These are phyloP conservation scores for Phycodurus eques DNA, from an alignment of 2,113 vertebrate species.

Conservation along the genomic window DNA sequence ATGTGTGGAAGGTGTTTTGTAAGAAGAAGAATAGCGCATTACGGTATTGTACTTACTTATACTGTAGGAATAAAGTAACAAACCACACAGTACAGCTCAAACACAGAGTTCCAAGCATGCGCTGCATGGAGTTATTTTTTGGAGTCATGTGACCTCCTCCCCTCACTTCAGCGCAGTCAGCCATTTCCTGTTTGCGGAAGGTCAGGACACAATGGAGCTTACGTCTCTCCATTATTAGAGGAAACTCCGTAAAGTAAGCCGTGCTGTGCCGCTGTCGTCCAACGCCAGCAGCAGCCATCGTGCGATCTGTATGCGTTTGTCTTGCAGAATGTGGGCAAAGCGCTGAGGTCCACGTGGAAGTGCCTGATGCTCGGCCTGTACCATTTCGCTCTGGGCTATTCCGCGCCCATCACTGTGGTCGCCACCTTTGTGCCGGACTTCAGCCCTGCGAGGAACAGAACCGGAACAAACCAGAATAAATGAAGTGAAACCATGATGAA, in stretches of 20 bases:
- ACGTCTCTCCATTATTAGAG: conserved; percentile 11
- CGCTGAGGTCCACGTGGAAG: conserved; percentile 81
- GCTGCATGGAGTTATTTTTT: not conserved
- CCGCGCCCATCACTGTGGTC: conserved; percentile 74
- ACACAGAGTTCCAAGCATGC: too few species aligned
- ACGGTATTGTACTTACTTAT: too few species aligned
- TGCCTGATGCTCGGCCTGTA: conserved; percentile 85
- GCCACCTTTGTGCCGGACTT: conserved; percentile 73
- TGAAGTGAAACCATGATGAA: not conserved
- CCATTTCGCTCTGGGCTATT: conserved; percentile 81
- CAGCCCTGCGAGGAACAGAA: conserved; percentile 34
- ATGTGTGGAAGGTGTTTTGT: too few species aligned
- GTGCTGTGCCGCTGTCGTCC: conserved; percentile 38
- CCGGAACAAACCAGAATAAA: conserved; percentile 20
- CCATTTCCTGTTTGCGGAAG: conserved; percentile 49
- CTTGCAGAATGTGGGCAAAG: conserved; percentile 85
- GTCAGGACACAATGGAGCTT: conserved; percentile 38
- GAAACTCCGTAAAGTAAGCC: conserved; percentile 1
- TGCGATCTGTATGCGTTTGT: conserved; percentile 2
- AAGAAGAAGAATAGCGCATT: too few species aligned
- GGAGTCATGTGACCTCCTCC: conserved; percentile 26
- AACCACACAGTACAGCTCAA: too few species aligned
- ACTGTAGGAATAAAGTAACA: too few species aligned
- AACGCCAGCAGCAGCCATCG: not conserved
- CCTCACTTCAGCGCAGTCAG: conserved; percentile 21